Evolutionary conservation across 2,888 invertebrate species (phyloP).

Genomic region (Ligdia adustata): DNA sequence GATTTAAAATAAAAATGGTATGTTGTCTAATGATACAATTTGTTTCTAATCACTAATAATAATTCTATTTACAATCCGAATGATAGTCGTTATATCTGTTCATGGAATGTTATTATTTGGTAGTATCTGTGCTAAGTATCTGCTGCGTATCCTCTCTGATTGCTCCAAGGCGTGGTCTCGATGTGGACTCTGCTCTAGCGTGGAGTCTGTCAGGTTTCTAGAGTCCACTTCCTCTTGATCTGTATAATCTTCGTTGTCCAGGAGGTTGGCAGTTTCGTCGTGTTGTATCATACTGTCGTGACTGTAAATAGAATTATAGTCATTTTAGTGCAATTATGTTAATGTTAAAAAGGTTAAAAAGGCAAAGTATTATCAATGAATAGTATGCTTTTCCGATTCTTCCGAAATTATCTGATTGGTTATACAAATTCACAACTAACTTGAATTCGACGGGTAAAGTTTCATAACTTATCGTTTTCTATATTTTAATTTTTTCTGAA

Average conservation of each 20-base stretch:
- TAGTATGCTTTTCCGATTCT: too few relatives aligned
- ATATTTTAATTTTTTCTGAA: too few relatives aligned
- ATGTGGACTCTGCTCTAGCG: conserved; percentile 41
- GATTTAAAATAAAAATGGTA: conserved; percentile 29
- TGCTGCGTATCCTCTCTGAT: conserved; percentile 75
- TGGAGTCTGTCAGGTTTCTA: conserved; percentile 41
- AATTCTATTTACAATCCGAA: conserved; percentile 37
- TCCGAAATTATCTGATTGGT: too few relatives aligned
- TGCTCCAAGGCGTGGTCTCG: conserved; percentile 58
- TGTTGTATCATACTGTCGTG: conserved; percentile 34
- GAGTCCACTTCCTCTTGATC: conserved; percentile 68
- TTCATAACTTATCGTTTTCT: too few relatives aligned
- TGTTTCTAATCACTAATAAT: conserved; percentile 29
- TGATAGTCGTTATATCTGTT: conserved; percentile 50
- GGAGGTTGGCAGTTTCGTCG: conserved; percentile 70
- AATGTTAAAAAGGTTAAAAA: too few relatives aligned
- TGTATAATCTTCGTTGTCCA: conserved; percentile 63
- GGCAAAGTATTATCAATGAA: too few relatives aligned
- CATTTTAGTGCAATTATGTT: not conserved
- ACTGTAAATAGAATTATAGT: conserved; percentile 24
- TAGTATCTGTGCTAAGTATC: conserved; percentile 77
- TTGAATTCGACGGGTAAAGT: too few relatives aligned
- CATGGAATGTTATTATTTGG: conserved; percentile 65
- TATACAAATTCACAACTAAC: too few relatives aligned
- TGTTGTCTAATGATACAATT: conserved; percentile 28